Conservation (phyloP, 2,797 vertebrate genomes). For the Thunnus albacares region DNA sequence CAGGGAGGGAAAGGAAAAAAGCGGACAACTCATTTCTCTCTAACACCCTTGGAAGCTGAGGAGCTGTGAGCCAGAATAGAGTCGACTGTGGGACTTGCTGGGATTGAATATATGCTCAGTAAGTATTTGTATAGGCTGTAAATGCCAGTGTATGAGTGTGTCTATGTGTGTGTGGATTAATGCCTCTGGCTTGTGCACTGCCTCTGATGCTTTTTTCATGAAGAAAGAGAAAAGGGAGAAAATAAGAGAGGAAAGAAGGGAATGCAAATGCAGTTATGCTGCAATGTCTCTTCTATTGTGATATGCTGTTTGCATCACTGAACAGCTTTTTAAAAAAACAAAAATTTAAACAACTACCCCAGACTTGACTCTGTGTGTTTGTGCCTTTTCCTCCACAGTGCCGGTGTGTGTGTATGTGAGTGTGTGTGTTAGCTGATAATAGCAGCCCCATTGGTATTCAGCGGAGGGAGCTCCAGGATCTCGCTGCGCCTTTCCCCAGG, state of each 20-base stretch:
- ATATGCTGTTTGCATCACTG: constrained; percentile 33
- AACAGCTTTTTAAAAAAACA: constrained; percentile 8
- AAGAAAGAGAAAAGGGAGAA: constrained; percentile 51
- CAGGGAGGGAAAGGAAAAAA: constrained; percentile 53
- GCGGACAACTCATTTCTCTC: constrained; percentile 72
- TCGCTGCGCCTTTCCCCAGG: constrained; percentile 85
- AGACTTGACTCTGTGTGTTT: constrained; percentile 72
- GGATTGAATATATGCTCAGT: constrained; percentile 70
- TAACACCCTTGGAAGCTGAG: constrained; percentile 51
- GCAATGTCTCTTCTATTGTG: constrained; percentile 55
- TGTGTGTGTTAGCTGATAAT: constrained; percentile 79
- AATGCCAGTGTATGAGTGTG: constrained; percentile 56
- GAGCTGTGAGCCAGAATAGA: constrained; percentile 65
- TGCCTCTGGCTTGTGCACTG: constrained; percentile 51
- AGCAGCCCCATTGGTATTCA: constrained; percentile 89
- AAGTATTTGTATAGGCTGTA: constrained; percentile 70
- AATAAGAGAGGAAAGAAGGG: constrained; percentile 38
- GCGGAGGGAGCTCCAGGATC: constrained; percentile 83
- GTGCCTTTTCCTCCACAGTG: constrained; percentile 73
- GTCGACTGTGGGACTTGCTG: constrained; percentile 66
- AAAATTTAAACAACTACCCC: constrained; percentile 57
- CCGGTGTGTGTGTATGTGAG: constrained; percentile 66
- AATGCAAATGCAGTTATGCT: constrained; percentile 64
- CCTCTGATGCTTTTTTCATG: constrained; percentile 62
- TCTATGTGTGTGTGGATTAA: constrained; percentile 42